Evolutionary conservation across 2,888 invertebrate species (phyloP), one percentile per base, ranked within the genome.

Genomic region (Palloptera scutellata): DNA sequence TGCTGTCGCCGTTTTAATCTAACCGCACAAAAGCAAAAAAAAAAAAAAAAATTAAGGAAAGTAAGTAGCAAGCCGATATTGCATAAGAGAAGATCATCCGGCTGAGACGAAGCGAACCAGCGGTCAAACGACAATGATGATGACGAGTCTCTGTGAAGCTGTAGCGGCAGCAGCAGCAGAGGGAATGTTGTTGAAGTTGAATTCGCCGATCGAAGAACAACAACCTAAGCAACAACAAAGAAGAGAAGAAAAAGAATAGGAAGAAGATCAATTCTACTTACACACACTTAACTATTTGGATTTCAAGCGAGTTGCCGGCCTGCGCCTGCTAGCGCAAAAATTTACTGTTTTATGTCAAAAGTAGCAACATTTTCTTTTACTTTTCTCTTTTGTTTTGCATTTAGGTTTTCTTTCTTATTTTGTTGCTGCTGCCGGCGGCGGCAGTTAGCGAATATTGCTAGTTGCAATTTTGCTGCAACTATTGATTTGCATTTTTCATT

Each of bases 261-360:
- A 30, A 30, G 30, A 30, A 30, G 30, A 30, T 30, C 30, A 30
- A 30, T 30, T 30, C 3, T 30, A 30, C 30, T 4, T 30, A 30
- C 30, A 30, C 30, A 30, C 30, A 30, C 30, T 30, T 30, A 30
- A 30, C 30, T 30, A 30, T 30, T 30, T 30, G 6, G 30, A 30
- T 30, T 30, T 30, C 30, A 30, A 30, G 30, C 30, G 2, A 6
- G 6, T 6, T 30, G 30, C 30, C 30, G 2, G 30, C 30, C 6
- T 30, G 30, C 30, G 30, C 30, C 30, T 30, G 30, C 30, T 30
- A 30, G 30, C 30, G 30, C 6, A 30, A 30, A 30, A 30, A 64
- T 64, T 64, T 64, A 72, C 73, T 70, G 68, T 73, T 73, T 69
- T 70, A 64, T 70, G 72, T 72, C 73, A 72, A 72, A 64, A 60